Base-by-base conservation (phyloP, 2,888 invertebrate genomes). In the Antheraea yamamai region DNA sequence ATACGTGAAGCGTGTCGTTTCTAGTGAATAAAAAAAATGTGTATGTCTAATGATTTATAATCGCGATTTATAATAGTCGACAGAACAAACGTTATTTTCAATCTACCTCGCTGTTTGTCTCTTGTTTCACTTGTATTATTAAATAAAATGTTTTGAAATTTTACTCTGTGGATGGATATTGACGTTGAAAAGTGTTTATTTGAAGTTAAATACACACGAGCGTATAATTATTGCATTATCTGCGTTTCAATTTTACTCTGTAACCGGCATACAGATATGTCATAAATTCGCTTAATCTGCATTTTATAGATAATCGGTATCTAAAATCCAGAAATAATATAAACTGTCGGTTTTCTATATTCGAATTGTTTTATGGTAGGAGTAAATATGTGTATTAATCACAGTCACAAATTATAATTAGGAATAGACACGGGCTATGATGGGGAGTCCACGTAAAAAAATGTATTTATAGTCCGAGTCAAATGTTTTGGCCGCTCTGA, bases 21-120 rank as follows among this genome's bases (percentile, higher is more conserved):
- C 86, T 88, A 83, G 76, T 82, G 77, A 80, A 81, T 79, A 74
- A 78, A 79, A 77, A 80, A 74, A 82, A 77, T 79, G 74, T 80
- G 79, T 82, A 76, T 78, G 77, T 76, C 77, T 76, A 80, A 75
- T 78, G 8, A 78, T 74, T 75, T 76, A 79, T 80, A 76, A 80
- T 68, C 26, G 35, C 35, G 20, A 30, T 35, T 68, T 68, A 23
- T 12, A 12, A 64, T 26, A 64, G 64, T 64, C 77, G 77, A 75
- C 77, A 78, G 86, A 88, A 87, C 85, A 88, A 90, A 89, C 79
- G 84, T 83, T 61, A 47, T 23, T 61, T 87, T 88, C 79, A 82
- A 90, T 88, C 91, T 92, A 92, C 91, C 91, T 92, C 91, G 87
- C 86, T 86, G 82, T 88, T 82, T 80, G 83, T 78, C 84, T 78